Evolutionary conservation across 2,888 invertebrate genomes (phyloP).

Genomic region (Oxycera nigricornis): DNA sequence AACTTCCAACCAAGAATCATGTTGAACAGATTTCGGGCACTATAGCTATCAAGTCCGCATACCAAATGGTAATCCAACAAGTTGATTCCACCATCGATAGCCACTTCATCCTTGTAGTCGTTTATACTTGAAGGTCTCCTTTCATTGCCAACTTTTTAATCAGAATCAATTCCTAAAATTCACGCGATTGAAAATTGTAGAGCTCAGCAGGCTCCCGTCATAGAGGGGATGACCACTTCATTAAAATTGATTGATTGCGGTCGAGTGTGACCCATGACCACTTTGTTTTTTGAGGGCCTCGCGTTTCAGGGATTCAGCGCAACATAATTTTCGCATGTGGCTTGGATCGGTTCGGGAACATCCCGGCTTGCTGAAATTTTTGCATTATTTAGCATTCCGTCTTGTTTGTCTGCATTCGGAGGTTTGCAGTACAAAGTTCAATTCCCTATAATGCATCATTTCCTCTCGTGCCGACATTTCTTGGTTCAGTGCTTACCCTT

Average conservation of each 20-base stretch:
- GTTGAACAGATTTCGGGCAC: background rate
- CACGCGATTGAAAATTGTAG: background rate
- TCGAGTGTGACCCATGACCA: background rate
- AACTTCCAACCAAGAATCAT: background rate
- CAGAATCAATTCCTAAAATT: background rate
- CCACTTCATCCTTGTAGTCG: background rate
- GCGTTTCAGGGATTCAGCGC: no score
- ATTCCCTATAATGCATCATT: slow-evolving; percentile 41
- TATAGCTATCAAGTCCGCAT: no score
- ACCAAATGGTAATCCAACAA: no score
- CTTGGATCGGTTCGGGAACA: background rate
- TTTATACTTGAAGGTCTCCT: background rate
- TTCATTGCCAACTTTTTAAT: background rate
- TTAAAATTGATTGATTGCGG: slow-evolving; percentile 30
- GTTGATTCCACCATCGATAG: background rate
- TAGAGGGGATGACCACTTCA: slow-evolving; percentile 8
- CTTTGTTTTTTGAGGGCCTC: no score
- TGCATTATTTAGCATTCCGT: background rate
- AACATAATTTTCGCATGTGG: no score
- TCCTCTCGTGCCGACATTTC: slow-evolving; percentile 43
- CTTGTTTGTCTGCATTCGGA: background rate
- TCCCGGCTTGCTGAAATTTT: background rate
- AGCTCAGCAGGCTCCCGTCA: slow-evolving; percentile 6
- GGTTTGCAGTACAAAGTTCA: slow-evolving; percentile 1
- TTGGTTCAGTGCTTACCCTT: slow-evolving; percentile 40